Evolutionary conservation across 2,113 vertebrate genomes (phyloP), one percentile per base, ranked within the genome.

Genomic region (Numida meleagris): DNA sequence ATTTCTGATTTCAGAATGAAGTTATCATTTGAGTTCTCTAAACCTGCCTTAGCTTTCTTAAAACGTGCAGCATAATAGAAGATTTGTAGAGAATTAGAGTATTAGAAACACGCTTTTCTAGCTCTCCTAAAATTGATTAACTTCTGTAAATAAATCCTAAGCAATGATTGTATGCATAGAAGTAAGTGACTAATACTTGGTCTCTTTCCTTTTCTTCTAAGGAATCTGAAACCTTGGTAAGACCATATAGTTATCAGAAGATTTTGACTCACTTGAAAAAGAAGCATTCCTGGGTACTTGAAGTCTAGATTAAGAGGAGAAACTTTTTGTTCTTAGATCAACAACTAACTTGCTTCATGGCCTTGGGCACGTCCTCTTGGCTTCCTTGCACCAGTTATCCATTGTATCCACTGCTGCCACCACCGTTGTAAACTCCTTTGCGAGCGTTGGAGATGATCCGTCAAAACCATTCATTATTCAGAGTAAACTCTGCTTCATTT

Each of bases 311-410:
- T 87, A 89, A 62, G 24, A 90, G 62, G 18, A 79, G 89, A 92
- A 90, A 82, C 66, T 53, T 85, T 89, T 88, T 93, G 83, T 84
- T 93, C 55, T 65, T 74, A 16, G 15, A 71, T 93, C 65, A 90
- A n/a, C 48, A 75, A 18, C 51, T 95, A 59, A 72, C 34, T 86
- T 61, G 65, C 34, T 48, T 1, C 38, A 14, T 85, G 58, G 27
- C 81, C 58, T 85, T 82, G 53, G 42, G 53, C 84, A 85, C 29
- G 70, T 94, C 74, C 50, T 67, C 59, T 82, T 82, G 18, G 51
- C 70, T 85, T 72, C 15, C 43, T 85, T 79, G 36, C 55, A n/a
- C 25, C 12, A 27, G 12, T 66, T 89, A 62, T 12, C 14, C 45
- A 51, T 88, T 86, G 42, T 63, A 55, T 79, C 33, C 34, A 20